These are phyloP conservation scores for Drosophila prostipennis DNA, from an alignment of 2,888 invertebrate genomes.

Conservation along the genomic window DNA sequence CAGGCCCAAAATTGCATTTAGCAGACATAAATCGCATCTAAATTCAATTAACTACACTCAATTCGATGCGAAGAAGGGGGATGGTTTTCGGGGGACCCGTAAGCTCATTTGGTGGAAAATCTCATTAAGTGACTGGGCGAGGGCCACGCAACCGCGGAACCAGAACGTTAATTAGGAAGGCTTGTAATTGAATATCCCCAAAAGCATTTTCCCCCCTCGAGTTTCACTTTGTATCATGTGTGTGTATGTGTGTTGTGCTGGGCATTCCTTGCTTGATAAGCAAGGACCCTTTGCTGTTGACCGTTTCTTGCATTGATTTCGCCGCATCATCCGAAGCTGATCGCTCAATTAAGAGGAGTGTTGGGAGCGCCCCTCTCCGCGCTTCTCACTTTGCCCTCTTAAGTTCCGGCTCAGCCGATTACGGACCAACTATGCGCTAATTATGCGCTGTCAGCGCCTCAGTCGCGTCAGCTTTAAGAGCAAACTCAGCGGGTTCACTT, in stretches of 20 bases:
- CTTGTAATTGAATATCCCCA: constrained; percentile 64
- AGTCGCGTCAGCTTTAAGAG: constrained; percentile 19
- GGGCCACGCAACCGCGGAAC: constrained; percentile 38
- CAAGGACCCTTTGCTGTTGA: background rate
- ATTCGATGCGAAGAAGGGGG: constrained; percentile 13
- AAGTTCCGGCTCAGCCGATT: constrained; percentile 12
- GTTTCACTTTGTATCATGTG: constrained; percentile 5
- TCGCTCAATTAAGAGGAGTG: constrained; percentile 29
- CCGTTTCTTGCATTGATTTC: constrained; percentile 23
- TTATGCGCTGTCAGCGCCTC: constrained; percentile 37
- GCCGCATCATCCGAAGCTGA: constrained; percentile 23
- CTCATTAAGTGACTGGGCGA: constrained; percentile 58
- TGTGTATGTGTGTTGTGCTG: background rate
- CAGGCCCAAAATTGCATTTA: constrained; percentile 54
- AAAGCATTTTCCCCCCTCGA: constrained; percentile 26
- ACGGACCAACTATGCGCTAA: constrained; percentile 35
- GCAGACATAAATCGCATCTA: constrained; percentile 64
- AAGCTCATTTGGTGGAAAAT: constrained; percentile 68
- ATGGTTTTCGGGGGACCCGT: constrained; percentile 21
- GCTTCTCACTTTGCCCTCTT: background rate
- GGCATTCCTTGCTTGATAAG: background rate
- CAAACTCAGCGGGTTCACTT: background rate
- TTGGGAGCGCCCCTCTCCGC: background rate
- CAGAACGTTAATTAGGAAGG: constrained; percentile 63
- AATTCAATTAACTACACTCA: constrained; percentile 71